Conservation (phyloP, 2,113 vertebrate species). For the Coptodon bakossiorum region DNA sequence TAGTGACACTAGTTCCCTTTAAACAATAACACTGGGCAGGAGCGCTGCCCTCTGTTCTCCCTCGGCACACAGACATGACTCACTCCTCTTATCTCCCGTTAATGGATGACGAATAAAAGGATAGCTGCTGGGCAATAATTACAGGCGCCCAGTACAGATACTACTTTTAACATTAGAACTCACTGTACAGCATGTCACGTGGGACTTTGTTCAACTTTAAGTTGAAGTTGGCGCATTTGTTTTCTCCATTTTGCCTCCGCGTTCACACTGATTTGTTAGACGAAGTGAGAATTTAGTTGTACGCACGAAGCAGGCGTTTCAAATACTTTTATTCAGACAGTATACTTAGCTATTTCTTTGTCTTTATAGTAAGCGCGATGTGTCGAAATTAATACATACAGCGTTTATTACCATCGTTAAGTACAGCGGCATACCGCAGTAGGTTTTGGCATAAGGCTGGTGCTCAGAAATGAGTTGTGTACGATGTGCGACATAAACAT, state of each 20-base stretch:
- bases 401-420: neutral
- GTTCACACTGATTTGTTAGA: neutral
- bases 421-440: neutral
- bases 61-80: conserved; percentile 31
- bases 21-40: neutral
- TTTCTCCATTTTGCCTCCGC: neutral
- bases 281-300: neutral
- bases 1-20: neutral
- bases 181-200: neutral
- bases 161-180: neutral
- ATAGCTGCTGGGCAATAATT: conserved; percentile 43
- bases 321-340: neutral
- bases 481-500: neutral
- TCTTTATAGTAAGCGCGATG: neutral
- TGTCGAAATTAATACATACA: neutral
- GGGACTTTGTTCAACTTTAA: neutral
- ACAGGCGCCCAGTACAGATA: neutral
- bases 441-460: neutral
- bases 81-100: conserved; percentile 33
- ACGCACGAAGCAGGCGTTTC: neutral
- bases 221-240: neutral
- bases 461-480: neutral
- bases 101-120: conserved; percentile 54
- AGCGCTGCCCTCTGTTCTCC: neutral
- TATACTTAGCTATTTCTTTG: neutral